Base-by-base conservation (phyloP, 2,113 vertebrate species). In the Mobula birostris region DNA sequence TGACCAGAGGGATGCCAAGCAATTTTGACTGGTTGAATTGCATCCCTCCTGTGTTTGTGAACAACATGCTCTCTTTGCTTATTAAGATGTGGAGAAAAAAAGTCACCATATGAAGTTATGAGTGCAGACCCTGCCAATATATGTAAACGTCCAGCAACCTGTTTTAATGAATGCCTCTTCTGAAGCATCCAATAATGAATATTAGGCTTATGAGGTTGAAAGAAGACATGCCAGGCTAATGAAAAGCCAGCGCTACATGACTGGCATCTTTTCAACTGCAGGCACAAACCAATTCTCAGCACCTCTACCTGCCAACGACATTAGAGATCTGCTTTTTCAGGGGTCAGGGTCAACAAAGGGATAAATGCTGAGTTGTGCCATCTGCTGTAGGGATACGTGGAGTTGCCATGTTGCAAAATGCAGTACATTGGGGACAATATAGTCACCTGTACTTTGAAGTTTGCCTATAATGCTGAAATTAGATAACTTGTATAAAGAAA, bases 261-360 rank as follows among this genome's bases (percentile, higher is more conserved):
- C 14, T 87, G 83, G 58, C 11, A 87, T 63, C 83, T 63, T 90
- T 29, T 63, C 61, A 90, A 17, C 85, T 90, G 85, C n/a, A 85
- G 12, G 29, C 85, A 68, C 17, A 14, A 90, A 32, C 29, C 12
- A 66, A 32, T 32, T 90, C 85, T 19, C 6, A 32, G 61, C 9
- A 29, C 85, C 17, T 6, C 61, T 32, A 66, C 29, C 5, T 32
- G 61, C 29, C 15, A 90, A 68, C n/a, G 29, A 66, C n/a, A 66
- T 0, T 66, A 90, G 85, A 1, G 14, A 36, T 90, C n/a, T 90
- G n/a, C 21, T 32, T 66, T 66, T 14, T 90, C 15, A 29, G 83
- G 48, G 29, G 29, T n/a, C 29, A 66, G 85, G 85, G 61, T 90
- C 85, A 66, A 7, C 19, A 5, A 0, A 90, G 29, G 21, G 61